A percentile compares a stretch with the other conserved stretches of the same genome.
Evolutionary conservation across 1,140 invertebrate species (phyloP).

Genomic region (Protaetia brevitarsis): DNA sequence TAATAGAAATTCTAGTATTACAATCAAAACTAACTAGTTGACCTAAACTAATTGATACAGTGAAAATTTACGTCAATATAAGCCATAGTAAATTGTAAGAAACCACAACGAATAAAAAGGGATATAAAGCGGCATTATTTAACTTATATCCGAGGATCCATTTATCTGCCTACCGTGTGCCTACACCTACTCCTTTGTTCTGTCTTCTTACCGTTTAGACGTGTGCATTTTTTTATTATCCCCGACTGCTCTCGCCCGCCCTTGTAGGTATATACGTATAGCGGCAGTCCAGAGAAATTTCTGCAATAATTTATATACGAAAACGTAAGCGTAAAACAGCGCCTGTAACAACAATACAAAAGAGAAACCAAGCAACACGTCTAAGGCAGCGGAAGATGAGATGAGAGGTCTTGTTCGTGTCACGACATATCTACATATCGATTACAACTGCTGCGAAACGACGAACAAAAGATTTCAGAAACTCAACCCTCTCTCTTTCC

Average conservation of each 20-base stretch:
- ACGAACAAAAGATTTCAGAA: slow-evolving; percentile 17
- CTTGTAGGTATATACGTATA: background rate
- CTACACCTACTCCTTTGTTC: slow-evolving; percentile 5
- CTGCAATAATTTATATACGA: slow-evolving; percentile 9
- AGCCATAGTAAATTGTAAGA: too few relatives aligned
- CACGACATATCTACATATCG: slow-evolving; percentile 15
- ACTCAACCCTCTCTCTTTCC: slow-evolving; percentile 25
- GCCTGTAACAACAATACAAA: slow-evolving; percentile 4
- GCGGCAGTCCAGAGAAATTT: background rate
- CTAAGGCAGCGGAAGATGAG: slow-evolving; percentile 20
- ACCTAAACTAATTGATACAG: background rate
- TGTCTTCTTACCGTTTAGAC: background rate
- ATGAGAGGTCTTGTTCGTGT: background rate
- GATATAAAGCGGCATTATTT: background rate
- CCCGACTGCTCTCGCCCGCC: background rate
- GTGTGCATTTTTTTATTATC: background rate
- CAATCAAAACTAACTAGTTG: too few relatives aligned
- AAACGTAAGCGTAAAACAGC: slow-evolving; percentile 17
- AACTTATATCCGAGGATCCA: background rate
- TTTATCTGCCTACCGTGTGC: slow-evolving; percentile 4
- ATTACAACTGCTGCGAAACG: slow-evolving; percentile 10
- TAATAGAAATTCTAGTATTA: too few relatives aligned
- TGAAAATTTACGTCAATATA: background rate
- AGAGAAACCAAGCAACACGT: background rate
- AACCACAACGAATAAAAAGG: background rate